phyloP scores from a whole-genome alignment of 2,888 invertebrate species.

The Pandemis heparana region DNA sequence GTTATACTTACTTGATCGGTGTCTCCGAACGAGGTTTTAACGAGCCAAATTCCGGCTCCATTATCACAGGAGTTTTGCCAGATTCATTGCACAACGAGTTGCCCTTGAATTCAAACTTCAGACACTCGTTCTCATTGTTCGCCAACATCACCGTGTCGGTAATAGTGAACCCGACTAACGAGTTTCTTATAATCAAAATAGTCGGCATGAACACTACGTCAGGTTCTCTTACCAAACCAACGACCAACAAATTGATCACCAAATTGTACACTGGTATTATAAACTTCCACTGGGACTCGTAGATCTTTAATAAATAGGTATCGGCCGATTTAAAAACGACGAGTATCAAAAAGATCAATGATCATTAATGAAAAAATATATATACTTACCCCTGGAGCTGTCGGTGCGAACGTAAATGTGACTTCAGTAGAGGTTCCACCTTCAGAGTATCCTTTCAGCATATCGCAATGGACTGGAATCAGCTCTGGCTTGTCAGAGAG shows the following conservation, averaged over 20 bases:
- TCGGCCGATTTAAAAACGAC: neutral
- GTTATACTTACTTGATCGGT: slow-evolving; percentile 77
- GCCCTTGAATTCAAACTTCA: slow-evolving; percentile 83
- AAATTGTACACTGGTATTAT: slow-evolving; percentile 85
- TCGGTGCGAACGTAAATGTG: slow-evolving; percentile 88
- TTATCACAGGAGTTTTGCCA: slow-evolving; percentile 77
- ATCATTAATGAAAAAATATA: neutral
- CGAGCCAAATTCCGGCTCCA: slow-evolving; percentile 81
- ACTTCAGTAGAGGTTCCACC: slow-evolving; percentile 86
- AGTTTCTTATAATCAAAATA: slow-evolving; percentile 86
- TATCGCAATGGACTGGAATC: slow-evolving; percentile 86
- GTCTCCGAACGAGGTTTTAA: slow-evolving; percentile 78
- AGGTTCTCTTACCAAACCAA: slow-evolving; percentile 88
- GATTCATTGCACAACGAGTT: slow-evolving; percentile 84
- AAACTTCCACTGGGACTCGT: slow-evolving; percentile 89
- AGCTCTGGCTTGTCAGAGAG: slow-evolving; percentile 73
- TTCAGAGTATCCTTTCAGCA: slow-evolving; percentile 85
- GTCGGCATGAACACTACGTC: slow-evolving; percentile 86
- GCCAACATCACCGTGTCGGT: slow-evolving; percentile 74
- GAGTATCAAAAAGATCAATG: neutral
- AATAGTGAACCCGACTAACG: slow-evolving; percentile 85
- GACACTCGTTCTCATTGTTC: slow-evolving; percentile 82
- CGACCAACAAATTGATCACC: slow-evolving; percentile 85
- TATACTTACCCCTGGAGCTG: slow-evolving; percentile 80
- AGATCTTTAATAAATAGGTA: slow-evolving; percentile 65